A percentile compares a stretch with the other conserved stretches of the same genome.
Evolutionary conservation across 2,888 invertebrate species (phyloP).

Genomic region (Panopea generosa): DNA sequence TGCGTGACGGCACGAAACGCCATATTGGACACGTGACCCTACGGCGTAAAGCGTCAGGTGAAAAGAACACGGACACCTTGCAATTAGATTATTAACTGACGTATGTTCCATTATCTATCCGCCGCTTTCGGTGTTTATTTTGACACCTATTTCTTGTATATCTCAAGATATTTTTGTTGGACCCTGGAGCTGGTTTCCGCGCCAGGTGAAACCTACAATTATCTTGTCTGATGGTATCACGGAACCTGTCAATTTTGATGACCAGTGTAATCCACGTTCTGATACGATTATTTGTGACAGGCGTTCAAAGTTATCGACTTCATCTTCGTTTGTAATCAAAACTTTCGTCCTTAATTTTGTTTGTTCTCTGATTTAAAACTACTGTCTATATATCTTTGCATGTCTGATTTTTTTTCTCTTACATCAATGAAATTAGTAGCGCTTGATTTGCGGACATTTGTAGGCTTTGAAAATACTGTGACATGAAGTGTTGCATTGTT

Average conservation of each 20-base stretch:
- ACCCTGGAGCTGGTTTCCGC: conserved; percentile 39
- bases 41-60: neutral
- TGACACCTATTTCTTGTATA: conserved; percentile 50
- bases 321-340: no score
- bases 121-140: conserved; percentile 45
- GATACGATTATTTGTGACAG: conserved; percentile 36
- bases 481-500: no score
- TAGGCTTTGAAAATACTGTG: no score
- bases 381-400: no score
- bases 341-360: no score
- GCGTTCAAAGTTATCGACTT: conserved; percentile 19
- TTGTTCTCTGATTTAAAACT: no score
- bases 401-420: no score
- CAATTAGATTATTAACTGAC: conserved; percentile 7
- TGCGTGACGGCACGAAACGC: conserved; percentile 12
- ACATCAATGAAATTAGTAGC: no score
- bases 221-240: conserved; percentile 49
- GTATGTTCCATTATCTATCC: neutral
- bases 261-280: conserved; percentile 31
- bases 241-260: conserved; percentile 50
- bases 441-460: no score
- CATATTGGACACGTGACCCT: conserved; percentile 6
- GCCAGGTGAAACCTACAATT: conserved; percentile 57
- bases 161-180: conserved; percentile 13
- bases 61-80: no score